Evolutionary conservation across 2,888 invertebrate genomes (phyloP), one percentile per base, ranked within the genome.

Genomic region (Sisyra nigra): DNA sequence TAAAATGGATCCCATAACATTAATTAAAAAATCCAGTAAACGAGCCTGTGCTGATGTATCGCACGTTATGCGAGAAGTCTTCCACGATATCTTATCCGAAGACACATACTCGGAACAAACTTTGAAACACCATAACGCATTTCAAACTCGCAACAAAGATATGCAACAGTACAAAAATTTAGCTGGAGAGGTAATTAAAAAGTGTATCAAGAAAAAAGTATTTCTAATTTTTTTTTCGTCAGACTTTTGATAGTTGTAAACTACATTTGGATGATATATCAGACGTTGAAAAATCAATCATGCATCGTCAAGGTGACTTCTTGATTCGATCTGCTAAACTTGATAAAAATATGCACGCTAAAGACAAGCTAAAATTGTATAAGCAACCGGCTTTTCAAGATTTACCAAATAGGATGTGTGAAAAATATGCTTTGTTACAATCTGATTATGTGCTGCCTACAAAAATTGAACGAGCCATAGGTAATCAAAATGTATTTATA

Each of bases 381-480:
- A 49, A 49, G 41, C 46, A 48, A 18, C 45, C 48, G 32, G 44
- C 52, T 29, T 55, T 56, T 46, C 44, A 48, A 19, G 47, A 51
- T 41, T 35, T 56, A 30, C 42, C 40, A 39, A 3, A 33, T 6
- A 38, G 44, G 5, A 47, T 51, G 4, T 37, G 47, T 2, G 40
- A 53, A 10, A 53, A 54, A 41, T 58, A 54, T 47, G 51, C 52
- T 14, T 49, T 63, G 3, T 46, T 63, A 14, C 50, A 57, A 46
- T 51, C 53, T 10, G 45, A 45, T 8, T 56, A 59, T 47, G 46
- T 62, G 11, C 50, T 57, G 24, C 58, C 58, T 2, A 51, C 51
- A 29, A 44, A 44, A 14, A 46, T 55, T 3, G 54, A 53, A 46
- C 51, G 51, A 46, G 52, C 51, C 40, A 50, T 58, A 49, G 56